These are phyloP conservation scores for Astreopora myriophthalma DNA, from an alignment of 64 coral and sea anemone species.

Conservation along the genomic window DNA sequence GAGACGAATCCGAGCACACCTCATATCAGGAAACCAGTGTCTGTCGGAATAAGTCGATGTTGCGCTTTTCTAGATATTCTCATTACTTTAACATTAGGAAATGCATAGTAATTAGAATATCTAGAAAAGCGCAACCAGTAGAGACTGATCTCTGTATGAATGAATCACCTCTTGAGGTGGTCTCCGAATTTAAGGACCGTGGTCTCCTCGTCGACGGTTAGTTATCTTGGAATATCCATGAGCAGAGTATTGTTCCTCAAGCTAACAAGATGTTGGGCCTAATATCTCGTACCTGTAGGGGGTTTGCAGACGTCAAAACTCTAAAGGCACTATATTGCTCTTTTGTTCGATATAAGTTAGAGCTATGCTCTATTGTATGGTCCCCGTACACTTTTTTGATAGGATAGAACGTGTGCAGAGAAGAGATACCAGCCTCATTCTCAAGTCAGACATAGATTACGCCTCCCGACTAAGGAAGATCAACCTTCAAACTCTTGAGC, in stretches of 20 bases:
- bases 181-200: no score
- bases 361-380: constrained; percentile 21
- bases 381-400: constrained; percentile 24
- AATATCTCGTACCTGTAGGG: neutral
- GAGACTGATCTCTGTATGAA: no score
- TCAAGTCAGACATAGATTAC: constrained; percentile 37
- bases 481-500: constrained; percentile 17
- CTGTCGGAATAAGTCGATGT: no score
- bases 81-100: no score
- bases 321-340: neutral
- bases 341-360: constrained; percentile 16
- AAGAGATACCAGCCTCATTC: constrained; percentile 50
- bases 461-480: neutral
- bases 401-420: constrained; percentile 32
- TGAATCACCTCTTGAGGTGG: no score
- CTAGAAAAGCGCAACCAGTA: no score
- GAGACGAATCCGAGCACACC: no score
- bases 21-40: no score
- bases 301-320: neutral
- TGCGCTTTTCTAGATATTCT: no score
- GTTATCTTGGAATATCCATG: neutral
- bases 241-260: neutral
- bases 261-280: neutral
- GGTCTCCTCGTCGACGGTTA: no score
- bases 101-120: no score